Evolutionary conservation across 2,888 invertebrate species (phyloP).

Genomic region (Phragmatobia fuliginosa): DNA sequence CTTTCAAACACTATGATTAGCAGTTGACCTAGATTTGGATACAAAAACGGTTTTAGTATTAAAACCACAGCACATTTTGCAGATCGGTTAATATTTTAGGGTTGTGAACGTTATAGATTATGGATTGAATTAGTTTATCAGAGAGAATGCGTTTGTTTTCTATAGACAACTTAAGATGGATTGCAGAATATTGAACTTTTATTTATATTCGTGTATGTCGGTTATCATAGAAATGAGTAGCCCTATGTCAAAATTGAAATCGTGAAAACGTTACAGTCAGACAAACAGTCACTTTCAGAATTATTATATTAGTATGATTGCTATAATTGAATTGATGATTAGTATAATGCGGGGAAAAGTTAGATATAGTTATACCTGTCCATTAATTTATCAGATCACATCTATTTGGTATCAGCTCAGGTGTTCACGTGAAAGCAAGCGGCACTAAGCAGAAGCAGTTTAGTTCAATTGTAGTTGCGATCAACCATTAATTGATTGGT

Average conservation of each 20-base stretch:
- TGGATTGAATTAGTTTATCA: background rate
- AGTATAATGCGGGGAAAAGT: no score
- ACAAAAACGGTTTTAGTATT: slow-evolving; percentile 37
- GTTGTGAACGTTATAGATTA: background rate
- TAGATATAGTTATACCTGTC: background rate
- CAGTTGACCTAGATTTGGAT: slow-evolving; percentile 39
- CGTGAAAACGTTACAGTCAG: no score
- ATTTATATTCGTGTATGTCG: no score
- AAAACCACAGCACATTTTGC: slow-evolving; percentile 17
- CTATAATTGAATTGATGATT: no score
- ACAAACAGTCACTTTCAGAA: no score
- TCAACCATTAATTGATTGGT: background rate
- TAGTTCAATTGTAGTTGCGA: background rate
- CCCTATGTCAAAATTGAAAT: no score
- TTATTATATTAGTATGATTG: no score
- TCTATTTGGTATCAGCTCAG: background rate
- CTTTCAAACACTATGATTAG: slow-evolving; percentile 49
- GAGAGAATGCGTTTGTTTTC: background rate
- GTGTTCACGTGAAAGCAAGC: background rate
- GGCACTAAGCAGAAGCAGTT: background rate
- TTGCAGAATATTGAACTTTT: no score
- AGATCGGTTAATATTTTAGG: background rate
- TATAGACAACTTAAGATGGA: no score
- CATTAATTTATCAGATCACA: background rate
- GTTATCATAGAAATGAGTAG: no score